A percentile compares a stretch with the other conserved stretches of the same genome.
Conservation (phyloP, 1,140 invertebrate species). For the Ephestia elutella region DNA sequence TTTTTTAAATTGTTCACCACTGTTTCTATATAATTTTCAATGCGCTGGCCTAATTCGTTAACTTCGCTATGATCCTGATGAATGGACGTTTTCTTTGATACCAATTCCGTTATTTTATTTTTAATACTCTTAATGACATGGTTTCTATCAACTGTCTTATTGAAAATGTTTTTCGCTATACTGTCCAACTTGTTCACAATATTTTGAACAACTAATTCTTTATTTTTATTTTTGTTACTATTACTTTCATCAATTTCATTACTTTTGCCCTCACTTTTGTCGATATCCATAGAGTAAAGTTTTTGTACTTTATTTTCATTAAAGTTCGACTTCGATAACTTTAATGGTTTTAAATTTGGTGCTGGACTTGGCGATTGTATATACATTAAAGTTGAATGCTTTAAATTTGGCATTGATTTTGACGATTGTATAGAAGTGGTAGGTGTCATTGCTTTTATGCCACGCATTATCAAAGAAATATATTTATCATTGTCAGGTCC, state of each 20-base stretch:
- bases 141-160: conserved; percentile 7
- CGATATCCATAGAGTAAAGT: not conserved
- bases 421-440: not conserved
- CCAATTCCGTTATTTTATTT: conserved; percentile 16
- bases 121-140: conserved; percentile 20
- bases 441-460: conserved; percentile 25
- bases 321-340: not conserved
- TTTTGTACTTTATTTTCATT: not conserved
- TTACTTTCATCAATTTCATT: too few relatives aligned
- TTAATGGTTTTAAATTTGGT: too few relatives aligned
- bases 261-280: too few relatives aligned
- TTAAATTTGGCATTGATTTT: too few relatives aligned
- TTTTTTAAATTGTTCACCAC: not conserved
- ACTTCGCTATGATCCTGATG: not conserved
- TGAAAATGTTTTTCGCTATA: not conserved
- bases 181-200: not conserved
- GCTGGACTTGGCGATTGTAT: too few relatives aligned
- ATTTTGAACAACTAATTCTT: not conserved
- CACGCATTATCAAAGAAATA: conserved; percentile 32
- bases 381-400: too few relatives aligned
- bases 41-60: not conserved
- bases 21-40: not conserved
- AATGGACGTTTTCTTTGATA: not conserved
- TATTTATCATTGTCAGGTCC: conserved; percentile 28
- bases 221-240: not conserved